Evolutionary conservation across 2,888 invertebrate genomes (phyloP).

Genomic region (Schrankia costaestrigalis): DNA sequence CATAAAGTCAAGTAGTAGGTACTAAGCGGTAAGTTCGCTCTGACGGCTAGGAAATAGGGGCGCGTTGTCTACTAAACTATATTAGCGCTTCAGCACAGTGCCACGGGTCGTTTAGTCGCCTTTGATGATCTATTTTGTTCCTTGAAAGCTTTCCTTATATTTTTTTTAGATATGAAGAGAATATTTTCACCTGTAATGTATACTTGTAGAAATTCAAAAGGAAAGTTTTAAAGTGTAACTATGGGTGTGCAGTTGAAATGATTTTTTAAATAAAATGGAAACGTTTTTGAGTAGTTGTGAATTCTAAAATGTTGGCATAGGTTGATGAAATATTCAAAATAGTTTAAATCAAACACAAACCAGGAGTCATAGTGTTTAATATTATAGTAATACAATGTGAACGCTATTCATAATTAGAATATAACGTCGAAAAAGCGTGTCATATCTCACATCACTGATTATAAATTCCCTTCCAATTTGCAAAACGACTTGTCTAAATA

Average conservation of each 20-base stretch:
- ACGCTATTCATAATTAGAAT: conserved; percentile 1
- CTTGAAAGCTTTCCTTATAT: conserved; percentile 70
- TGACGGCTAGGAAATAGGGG: conserved; percentile 35
- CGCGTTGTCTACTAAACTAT: conserved; percentile 60
- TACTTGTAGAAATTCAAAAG: too few relatives aligned
- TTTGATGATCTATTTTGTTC: conserved; percentile 72
- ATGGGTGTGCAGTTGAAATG: too few relatives aligned
- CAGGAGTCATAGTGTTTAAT: conserved; percentile 37
- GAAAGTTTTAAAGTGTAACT: too few relatives aligned
- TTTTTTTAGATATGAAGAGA: too few relatives aligned
- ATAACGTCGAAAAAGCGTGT: too few relatives aligned
- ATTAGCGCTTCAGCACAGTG: conserved; percentile 58
- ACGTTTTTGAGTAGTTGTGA: too few relatives aligned
- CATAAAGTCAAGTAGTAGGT: conserved; percentile 22
- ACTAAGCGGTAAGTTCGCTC: conserved; percentile 23
- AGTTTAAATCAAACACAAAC: conserved; percentile 59
- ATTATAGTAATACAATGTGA: too few relatives aligned
- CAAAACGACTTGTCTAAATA: conserved; percentile 45
- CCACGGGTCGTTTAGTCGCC: conserved; percentile 60
- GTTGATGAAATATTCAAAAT: too few relatives aligned
- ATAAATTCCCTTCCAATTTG: conserved; percentile 47
- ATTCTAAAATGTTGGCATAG: too few relatives aligned
- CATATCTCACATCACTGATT: conserved; percentile 30
- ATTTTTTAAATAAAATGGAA: too few relatives aligned
- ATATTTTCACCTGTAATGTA: too few relatives aligned